A percentile compares a stretch with the other conserved stretches of the same genome.
Conservation (phyloP, 2,113 vertebrate genomes). For the Pardalotus punctatus region DNA sequence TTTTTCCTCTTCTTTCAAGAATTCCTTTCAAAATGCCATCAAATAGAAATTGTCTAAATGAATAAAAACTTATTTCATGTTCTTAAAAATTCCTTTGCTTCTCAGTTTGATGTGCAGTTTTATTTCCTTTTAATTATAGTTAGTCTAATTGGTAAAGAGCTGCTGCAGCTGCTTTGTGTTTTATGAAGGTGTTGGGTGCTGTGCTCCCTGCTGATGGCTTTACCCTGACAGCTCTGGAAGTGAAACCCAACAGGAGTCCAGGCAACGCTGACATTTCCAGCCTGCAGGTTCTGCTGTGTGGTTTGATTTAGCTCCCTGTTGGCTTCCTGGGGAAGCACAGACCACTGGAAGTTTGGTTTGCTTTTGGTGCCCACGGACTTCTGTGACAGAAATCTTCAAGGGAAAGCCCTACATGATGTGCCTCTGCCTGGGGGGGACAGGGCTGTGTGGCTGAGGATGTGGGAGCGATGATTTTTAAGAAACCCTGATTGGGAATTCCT, state of each 20-base stretch:
- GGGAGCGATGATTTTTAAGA: neutral
- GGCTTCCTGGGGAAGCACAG: neutral
- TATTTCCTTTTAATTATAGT: conserved; percentile 20
- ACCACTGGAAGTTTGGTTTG: neutral
- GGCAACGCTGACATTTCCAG: neutral
- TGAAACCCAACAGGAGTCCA: neutral
- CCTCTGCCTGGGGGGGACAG: neutral
- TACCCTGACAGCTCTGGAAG: neutral
- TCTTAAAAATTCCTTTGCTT: conserved; percentile 8
- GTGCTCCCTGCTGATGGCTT: neutral
- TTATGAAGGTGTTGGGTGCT: neutral
- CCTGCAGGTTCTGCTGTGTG: neutral
- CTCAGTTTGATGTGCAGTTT: neutral
- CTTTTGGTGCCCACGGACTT: neutral
- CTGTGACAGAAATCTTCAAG: neutral
- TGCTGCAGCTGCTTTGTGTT: neutral
- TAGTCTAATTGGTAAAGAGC: neutral
- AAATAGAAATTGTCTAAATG: conserved; percentile 19
- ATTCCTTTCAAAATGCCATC: conserved; percentile 34
- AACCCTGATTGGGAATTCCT: neutral
- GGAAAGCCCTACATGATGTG: neutral
- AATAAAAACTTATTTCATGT: neutral
- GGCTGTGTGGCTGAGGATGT: neutral
- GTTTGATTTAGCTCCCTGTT: neutral
- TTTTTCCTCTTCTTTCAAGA: conserved; percentile 12